Conservation (phyloP, 2,797 vertebrate species). For the Emys orbicularis region DNA sequence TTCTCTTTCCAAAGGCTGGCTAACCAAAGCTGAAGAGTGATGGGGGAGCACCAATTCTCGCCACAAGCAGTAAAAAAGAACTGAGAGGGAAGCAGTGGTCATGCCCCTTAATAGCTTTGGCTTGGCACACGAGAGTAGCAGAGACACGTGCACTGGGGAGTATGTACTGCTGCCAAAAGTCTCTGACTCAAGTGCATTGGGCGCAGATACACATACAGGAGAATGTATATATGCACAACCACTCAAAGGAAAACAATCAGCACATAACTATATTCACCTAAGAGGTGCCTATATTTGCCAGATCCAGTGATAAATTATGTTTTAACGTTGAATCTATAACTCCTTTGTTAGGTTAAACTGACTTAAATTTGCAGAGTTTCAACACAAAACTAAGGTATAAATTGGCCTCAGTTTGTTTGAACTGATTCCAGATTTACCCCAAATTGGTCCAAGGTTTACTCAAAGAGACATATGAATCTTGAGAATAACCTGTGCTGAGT, state of each 20-base stretch:
- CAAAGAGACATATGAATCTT: background rate
- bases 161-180: background rate
- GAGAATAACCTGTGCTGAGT: background rate
- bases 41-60: background rate
- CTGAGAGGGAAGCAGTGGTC: background rate
- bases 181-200: too few species aligned
- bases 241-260: background rate
- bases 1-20: background rate
- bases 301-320: background rate
- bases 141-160: background rate
- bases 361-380: background rate
- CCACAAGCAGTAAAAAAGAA: background rate
- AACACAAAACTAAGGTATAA: background rate
- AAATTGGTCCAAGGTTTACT: background rate
- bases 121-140: background rate
- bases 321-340: background rate
- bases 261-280: background rate
- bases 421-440: constrained; percentile 13
- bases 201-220: background rate
- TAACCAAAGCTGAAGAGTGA: background rate
- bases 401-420: background rate
- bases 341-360: background rate
- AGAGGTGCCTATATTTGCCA: background rate
- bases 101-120: background rate
- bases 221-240: background rate